Evolutionary conservation across 2,113 vertebrate species (phyloP).

Genomic region (Saguinus midas): DNA sequence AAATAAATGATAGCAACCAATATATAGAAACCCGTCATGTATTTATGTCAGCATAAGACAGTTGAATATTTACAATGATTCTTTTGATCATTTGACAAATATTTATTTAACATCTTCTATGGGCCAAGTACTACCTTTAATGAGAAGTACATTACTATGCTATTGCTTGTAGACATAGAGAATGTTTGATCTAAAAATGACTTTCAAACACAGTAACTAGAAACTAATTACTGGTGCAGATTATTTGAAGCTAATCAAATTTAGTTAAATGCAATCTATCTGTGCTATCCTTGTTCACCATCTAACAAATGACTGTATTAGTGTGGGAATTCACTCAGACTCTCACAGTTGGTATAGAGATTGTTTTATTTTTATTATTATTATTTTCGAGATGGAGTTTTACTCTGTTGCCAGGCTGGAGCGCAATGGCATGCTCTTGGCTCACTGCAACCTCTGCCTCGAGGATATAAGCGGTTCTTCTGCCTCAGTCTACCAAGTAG

Average conservation of each 20-base stretch:
- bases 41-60: background rate
- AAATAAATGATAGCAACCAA: background rate
- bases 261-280: background rate
- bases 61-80: constrained; percentile 18
- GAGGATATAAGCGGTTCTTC: too few relatives aligned
- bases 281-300: background rate
- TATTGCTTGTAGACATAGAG: background rate
- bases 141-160: background rate
- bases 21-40: background rate
- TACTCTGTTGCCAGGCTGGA: too few relatives aligned
- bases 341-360: background rate
- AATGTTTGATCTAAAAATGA: background rate
- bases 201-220: background rate
- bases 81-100: constrained; percentile 4
- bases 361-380: background rate
- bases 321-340: background rate
- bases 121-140: background rate
- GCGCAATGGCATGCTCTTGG: too few relatives aligned
- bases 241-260: background rate
- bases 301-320: background rate
- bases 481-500: too few relatives aligned
- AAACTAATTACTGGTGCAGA: background rate
- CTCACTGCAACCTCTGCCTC: too few relatives aligned
- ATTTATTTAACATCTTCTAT: background rate
- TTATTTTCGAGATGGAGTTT: too few relatives aligned